phyloP scores from a whole-genome alignment of 2,113 vertebrate genomes.

The Microcebus murinus region DNA sequence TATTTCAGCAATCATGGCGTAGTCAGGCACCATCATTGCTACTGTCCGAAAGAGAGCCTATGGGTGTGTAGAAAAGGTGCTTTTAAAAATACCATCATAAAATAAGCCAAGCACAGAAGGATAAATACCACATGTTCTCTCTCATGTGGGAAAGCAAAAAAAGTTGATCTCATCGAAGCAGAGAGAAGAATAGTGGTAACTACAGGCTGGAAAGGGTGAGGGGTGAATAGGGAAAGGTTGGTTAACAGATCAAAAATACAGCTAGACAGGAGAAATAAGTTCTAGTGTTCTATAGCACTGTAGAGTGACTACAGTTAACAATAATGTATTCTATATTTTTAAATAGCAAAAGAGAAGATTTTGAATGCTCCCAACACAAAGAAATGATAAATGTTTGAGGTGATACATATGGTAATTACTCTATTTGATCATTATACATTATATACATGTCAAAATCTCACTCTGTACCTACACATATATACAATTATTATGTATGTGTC shows the following conservation, averaged over 20 bases:
- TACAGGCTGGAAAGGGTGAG: neutral
- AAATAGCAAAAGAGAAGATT: neutral
- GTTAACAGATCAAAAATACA: neutral
- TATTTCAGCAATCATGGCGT: slow-evolving; percentile 96
- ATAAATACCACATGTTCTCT: neutral
- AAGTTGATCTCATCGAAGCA: neutral
- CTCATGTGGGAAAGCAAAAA: neutral
- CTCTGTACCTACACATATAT: neutral
- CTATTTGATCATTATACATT: neutral
- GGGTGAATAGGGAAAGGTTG: neutral
- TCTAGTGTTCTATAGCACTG: neutral
- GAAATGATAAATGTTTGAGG: neutral
- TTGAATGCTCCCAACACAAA: neutral
- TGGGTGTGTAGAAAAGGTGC: neutral
- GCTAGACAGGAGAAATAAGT: neutral
- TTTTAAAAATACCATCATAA: neutral
- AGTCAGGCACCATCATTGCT: slow-evolving; percentile 97
- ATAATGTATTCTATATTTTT: neutral
- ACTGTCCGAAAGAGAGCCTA: slow-evolving; percentile 95
- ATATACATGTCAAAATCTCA: neutral
- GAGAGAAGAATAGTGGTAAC: neutral
- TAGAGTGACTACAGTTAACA: neutral
- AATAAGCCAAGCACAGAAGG: neutral
- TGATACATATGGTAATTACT: neutral
- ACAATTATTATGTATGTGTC: neutral